Percentiles rank a stretch among this genome's conserved stretches.
These are phyloP conservation scores for Thalassophryne amazonica DNA, from an alignment of 2,797 vertebrate species.

Conservation along the genomic window DNA sequence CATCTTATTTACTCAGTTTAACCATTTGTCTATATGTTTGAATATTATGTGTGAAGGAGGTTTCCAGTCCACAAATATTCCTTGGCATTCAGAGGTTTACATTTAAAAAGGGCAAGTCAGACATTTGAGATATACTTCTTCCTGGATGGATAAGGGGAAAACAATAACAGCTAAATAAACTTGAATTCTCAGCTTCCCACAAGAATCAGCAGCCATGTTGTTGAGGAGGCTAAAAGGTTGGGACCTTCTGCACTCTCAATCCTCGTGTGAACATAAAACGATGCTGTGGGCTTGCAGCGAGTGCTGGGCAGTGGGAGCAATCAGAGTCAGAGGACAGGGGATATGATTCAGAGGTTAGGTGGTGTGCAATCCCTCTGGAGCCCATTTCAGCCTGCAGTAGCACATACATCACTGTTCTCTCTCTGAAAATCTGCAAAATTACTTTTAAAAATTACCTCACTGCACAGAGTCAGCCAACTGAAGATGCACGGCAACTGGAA, in stretches of 20 bases:
- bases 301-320: slow-evolving; percentile 10
- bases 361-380: slow-evolving; percentile 7
- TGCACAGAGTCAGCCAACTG: not conserved
- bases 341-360: slow-evolving; percentile 16
- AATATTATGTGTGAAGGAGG: not conserved
- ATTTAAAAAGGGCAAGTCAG: slow-evolving; percentile 8
- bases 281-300: slow-evolving; percentile 18
- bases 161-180: not conserved
- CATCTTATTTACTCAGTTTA: not conserved
- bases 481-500: not conserved
- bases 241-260: slow-evolving; percentile 6
- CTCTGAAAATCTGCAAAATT: slow-evolving; percentile 11
- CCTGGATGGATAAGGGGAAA: not conserved
- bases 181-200: not conserved
- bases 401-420: not conserved
- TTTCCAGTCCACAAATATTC: slow-evolving; percentile 1
- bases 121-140: not conserved
- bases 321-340: slow-evolving; percentile 25
- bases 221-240: slow-evolving; percentile 12
- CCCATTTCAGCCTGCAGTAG: not conserved
- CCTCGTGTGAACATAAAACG: slow-evolving; percentile 5
- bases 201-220: slow-evolving; percentile 1
- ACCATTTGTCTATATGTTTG: slow-evolving; percentile 9
- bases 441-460: slow-evolving; percentile 1
- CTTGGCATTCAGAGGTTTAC: not conserved